Evolutionary conservation across 1,140 invertebrate genomes (phyloP), one percentile per base, ranked within the genome.

Genomic region (Drosophila sp.): DNA sequence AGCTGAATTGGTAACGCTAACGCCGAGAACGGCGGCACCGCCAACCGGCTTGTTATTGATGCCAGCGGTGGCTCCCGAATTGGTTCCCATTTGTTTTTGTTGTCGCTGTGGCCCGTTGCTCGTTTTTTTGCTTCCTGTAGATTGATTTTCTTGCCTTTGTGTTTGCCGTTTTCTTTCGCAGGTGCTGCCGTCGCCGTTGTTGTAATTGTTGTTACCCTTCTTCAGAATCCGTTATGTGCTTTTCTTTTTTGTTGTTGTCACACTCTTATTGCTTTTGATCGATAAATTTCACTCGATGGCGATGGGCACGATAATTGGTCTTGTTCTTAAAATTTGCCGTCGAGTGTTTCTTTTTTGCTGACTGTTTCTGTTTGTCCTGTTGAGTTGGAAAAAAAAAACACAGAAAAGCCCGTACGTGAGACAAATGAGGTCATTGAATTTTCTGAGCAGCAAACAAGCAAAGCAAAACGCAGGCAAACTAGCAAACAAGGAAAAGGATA

Each of bases 1-100:
- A 8, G 72, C 74, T 9, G 79, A 80, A 65, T 82, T 90, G 50
- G 64, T 77, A 75, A 77, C 86, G 41, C 79, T 73, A 66, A 79
- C 74, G 50, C 75, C 89, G 11, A 83, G 76, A 45, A 86, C 86
- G 43, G 81, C 74, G 14, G 74, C 73, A 40, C 90, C 89, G 70
- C 90, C 82, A 53, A 90, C 89, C 59, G 90, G 90, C 76, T 91
- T 91, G 59, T 91, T 91, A 67, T 91, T 91, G 43, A 91, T 91
- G 76, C 90, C 90, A 76, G 90, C 91, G 63, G 90, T 91, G 73
- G 90, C 90, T 90, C 90, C 90, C 69, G 90, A 91, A 90, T 91
- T 91, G 76, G 90, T 91, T 79, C 90, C 90, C 90, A 91, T 91
- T 91, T 89, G 90, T 78, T 89, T 54, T 61, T 66, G 38, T 48